Evolutionary conservation across 2,888 invertebrate species (phyloP).

Genomic region (Congeria kusceri): DNA sequence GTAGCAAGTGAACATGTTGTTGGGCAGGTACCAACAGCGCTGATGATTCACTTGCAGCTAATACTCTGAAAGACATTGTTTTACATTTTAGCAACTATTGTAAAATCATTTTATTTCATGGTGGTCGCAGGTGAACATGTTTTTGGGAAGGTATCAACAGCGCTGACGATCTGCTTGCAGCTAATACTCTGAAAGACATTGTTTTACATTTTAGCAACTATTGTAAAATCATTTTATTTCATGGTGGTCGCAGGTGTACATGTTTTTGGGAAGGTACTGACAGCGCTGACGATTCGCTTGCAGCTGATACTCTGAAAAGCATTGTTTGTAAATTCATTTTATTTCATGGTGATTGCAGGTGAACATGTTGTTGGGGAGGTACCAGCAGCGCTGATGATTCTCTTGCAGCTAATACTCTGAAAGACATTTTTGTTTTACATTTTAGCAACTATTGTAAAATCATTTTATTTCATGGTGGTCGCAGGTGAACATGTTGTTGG

Average conservation of each 20-base stretch:
- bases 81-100: too few relatives aligned
- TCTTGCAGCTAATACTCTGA: too few relatives aligned
- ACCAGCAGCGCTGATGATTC: too few relatives aligned
- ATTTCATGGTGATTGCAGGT: slow-evolving; percentile 80
- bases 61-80: slow-evolving; percentile 31
- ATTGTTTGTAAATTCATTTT: too few relatives aligned
- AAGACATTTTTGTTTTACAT: too few relatives aligned
- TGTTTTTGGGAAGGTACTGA: slow-evolving; percentile 78
- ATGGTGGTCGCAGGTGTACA: slow-evolving; percentile 80
- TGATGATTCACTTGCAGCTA: slow-evolving; percentile 45
- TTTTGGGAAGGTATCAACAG: slow-evolving; percentile 80
- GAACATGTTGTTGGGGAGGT: slow-evolving; percentile 79
- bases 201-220: too few relatives aligned
- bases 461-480: too few relatives aligned
- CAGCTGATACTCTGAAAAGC: slow-evolving; percentile 45
- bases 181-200: slow-evolving; percentile 41
- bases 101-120: too few relatives aligned
- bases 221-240: too few relatives aligned
- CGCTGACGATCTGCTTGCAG: slow-evolving; percentile 46
- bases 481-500: slow-evolving; percentile 80
- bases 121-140: slow-evolving; percentile 80
- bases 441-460: too few relatives aligned
- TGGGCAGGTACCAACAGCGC: slow-evolving; percentile 78
- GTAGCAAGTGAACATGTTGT: slow-evolving; percentile 80
- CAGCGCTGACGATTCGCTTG: slow-evolving; percentile 66